phyloP scores from a whole-genome alignment of 53 echinoderm and acorn worm species.

The Echinarachnius parma region DNA sequence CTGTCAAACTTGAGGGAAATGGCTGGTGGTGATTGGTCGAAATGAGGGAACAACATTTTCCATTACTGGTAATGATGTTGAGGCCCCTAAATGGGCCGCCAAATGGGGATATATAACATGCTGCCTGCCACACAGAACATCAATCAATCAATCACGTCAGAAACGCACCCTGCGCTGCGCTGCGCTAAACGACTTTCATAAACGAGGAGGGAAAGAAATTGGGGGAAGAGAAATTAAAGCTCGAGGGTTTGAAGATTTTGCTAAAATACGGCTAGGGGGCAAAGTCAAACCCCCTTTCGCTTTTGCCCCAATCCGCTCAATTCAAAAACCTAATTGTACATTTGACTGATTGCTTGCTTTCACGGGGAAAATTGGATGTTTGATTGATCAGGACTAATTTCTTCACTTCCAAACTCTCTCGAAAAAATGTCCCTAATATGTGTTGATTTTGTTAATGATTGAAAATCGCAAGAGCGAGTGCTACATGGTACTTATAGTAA shows the following conservation, averaged over 20 bases:
- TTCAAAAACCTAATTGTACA: not conserved
- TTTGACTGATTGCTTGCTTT: slow-evolving; percentile 38
- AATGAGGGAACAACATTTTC: slow-evolving; percentile 21
- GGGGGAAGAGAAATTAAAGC: not conserved
- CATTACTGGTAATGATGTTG: slow-evolving; percentile 45
- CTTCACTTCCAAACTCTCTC: not conserved
- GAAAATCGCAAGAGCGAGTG: too few relatives aligned
- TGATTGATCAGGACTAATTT: too few relatives aligned
- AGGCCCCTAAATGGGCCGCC: slow-evolving; percentile 21
- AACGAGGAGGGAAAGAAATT: not conserved
- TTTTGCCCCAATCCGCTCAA: too few relatives aligned
- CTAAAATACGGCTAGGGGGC: not conserved
- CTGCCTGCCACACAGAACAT: not conserved
- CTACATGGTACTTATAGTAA: too few relatives aligned
- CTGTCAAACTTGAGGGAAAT: not conserved
- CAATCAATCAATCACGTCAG: slow-evolving; percentile 29
- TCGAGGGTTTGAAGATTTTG: not conserved
- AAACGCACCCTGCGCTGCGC: not conserved
- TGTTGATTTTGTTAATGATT: too few relatives aligned
- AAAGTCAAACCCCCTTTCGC: too few relatives aligned
- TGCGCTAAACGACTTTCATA: slow-evolving; percentile 30
- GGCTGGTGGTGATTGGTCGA: slow-evolving; percentile 23
- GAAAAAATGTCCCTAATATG: too few relatives aligned
- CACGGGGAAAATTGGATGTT: slow-evolving; percentile 21
- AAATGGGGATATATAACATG: slow-evolving; percentile 41